Base-by-base conservation (phyloP, 2,797 vertebrate genomes). In the Amblyopsis hoosieri region DNA sequence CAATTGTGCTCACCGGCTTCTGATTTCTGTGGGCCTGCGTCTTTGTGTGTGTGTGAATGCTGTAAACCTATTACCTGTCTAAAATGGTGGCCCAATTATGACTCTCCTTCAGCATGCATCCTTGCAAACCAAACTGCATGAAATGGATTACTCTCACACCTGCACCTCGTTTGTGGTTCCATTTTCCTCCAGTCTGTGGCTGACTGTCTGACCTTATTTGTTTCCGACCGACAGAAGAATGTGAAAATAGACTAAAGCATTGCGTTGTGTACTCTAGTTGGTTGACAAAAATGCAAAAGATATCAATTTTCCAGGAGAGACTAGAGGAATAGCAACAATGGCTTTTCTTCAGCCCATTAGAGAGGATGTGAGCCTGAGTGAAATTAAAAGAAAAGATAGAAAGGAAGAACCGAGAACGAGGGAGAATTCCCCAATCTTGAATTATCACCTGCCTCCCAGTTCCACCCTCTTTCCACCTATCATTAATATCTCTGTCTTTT, bases 131-230 rank as follows among this genome's bases (percentile, higher is more conserved):
- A 85, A 82, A 85, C 71, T 54, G 80, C 84, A 86, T 88, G 86
- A 86, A 88, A 89, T 87, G 82, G 87, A 90, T 90, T 81, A 83
- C 76, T 72, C 60, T 7, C 79, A 83, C 90, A 86, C 87, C 87
- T 88, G 85, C 79, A 85, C 75, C 85, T 89, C 75, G 82, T 87
- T 83, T 83, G 84, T 65, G 81, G 62, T 75, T 69, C 45, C 53
- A 62, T 81, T 76, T 76, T 61, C 62, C 67, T 57, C 52, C 0
- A 64, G 64, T 65, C 77, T 61, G 47, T 4, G 51, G 47, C 47
- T 71, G 61, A 46, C 55, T 57, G 54, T 53, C 31, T n/a, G 37
- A 42, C 19, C 48, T n/a, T 45, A 69, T 17, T 75, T 62, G 55
- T 69, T 68, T 57, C 33, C 15, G 12, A 59, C 55, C 50, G 50